Evolutionary conservation across 2,888 invertebrate genomes (phyloP).

Genomic region (Apamea anceps): DNA sequence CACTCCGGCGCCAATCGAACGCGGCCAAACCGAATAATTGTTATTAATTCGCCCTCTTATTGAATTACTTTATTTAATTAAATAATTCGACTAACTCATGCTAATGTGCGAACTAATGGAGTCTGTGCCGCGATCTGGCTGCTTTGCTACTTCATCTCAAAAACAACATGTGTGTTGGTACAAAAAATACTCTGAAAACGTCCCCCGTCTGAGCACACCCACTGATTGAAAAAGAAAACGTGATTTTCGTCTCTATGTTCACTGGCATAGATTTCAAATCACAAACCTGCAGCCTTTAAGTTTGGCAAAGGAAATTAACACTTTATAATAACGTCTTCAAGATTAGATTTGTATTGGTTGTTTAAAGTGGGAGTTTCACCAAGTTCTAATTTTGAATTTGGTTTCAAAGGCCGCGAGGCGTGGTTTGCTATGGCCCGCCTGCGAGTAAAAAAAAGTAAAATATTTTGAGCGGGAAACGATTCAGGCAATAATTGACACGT

Average conservation of each 20-base stretch:
- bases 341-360: constrained; percentile 66
- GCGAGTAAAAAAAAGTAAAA: constrained; percentile 70
- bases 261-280: constrained; percentile 67
- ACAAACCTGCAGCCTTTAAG: constrained; percentile 33
- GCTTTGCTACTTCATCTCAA: constrained; percentile 75
- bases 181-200: constrained; percentile 80
- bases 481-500: constrained; percentile 88
- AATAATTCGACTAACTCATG: constrained; percentile 89
- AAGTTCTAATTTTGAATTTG: constrained; percentile 74
- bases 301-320: constrained; percentile 65
- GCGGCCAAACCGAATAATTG: constrained; percentile 79
- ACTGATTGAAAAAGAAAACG: constrained; percentile 53
- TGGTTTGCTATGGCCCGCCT: constrained; percentile 76
- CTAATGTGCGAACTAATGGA: constrained; percentile 90
- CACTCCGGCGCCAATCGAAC: constrained; percentile 78
- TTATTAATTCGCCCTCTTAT: constrained; percentile 89
- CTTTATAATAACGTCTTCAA: constrained; percentile 67
- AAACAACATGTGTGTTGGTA: constrained; percentile 81
- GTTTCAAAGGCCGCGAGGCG: constrained; percentile 76
- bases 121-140: constrained; percentile 87
- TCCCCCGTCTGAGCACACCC: constrained; percentile 77
- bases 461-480: constrained; percentile 79
- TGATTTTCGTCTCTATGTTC: constrained; percentile 71
- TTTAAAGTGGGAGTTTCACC: constrained; percentile 74
- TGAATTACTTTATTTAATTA: constrained; percentile 90